Percentiles rank a stretch among this genome's conserved stretches.
phyloP scores from a whole-genome alignment of 2,888 invertebrate genomes.

The Pristionchus maxplancki region DNA sequence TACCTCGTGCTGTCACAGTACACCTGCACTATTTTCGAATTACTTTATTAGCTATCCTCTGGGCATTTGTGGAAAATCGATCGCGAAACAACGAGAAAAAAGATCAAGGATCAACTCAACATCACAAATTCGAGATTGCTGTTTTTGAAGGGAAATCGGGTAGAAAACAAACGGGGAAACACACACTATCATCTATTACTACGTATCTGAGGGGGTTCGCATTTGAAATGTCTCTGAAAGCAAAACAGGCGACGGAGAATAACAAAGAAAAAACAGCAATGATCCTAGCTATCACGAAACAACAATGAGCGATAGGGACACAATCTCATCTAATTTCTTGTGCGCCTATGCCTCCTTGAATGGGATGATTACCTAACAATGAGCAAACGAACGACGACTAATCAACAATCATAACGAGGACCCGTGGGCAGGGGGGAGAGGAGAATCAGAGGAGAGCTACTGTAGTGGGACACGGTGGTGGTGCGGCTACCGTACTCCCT shows the following conservation, averaged over 20 bases:
- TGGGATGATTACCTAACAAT: neutral
- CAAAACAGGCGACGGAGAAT: neutral
- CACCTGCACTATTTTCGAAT: neutral
- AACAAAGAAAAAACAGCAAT: neutral
- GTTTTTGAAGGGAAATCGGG: neutral
- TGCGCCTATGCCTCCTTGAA: neutral
- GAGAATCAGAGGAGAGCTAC: neutral
- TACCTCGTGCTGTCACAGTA: neutral
- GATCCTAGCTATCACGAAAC: neutral
- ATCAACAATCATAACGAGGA: conserved; percentile 32
- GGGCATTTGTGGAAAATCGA: conserved; percentile 12
- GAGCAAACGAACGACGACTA: neutral
- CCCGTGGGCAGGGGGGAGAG: neutral
- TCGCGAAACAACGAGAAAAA: neutral
- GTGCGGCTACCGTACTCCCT: conserved; percentile 33
- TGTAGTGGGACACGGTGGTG: neutral
- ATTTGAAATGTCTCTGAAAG: conserved; percentile 9
- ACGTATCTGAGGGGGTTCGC: conserved; percentile 4
- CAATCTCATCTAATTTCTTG: neutral
- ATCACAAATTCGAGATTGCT: conserved; percentile 46
- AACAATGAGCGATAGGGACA: neutral
- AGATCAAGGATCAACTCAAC: conserved; percentile 42
- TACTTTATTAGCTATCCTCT: conserved; percentile 6
- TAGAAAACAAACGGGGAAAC: neutral
- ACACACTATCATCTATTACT: conserved; percentile 19